Conservation (phyloP, 2,113 vertebrate species). For the Candoia aspera region DNA sequence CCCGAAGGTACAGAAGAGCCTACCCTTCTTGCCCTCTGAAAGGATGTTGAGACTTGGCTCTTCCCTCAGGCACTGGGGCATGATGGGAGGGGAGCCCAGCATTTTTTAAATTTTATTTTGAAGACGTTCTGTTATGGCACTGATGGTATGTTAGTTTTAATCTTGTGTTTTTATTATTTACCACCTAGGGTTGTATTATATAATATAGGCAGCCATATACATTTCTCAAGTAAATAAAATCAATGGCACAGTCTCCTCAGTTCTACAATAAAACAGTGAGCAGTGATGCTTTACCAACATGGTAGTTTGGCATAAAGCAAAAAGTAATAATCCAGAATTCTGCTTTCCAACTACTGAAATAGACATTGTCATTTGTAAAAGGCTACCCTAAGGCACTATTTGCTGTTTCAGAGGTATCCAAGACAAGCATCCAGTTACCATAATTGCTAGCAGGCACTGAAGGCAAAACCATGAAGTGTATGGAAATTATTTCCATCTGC, state of each 20-base stretch:
- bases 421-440: conserved; percentile 6
- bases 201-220: not conserved
- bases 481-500: conserved; percentile 54
- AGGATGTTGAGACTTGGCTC: not conserved
- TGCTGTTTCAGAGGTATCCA: not conserved
- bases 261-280: not conserved
- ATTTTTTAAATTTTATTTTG: not conserved
- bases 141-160: not conserved
- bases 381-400: conserved; percentile 29
- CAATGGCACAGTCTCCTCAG: not conserved
- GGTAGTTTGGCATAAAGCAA: not conserved
- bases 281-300: not conserved
- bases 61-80: not conserved
- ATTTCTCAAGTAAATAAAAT: not conserved
- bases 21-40: not conserved
- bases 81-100: not conserved
- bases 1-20: too few relatives aligned
- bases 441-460: conserved; percentile 46
- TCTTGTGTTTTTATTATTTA: not conserved
- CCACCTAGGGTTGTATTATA: not conserved
- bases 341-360: not conserved
- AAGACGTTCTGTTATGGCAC: not conserved
- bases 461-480: conserved; percentile 27
- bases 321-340: not conserved
- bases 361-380: not conserved